phyloP scores from a whole-genome alignment of 1,140 invertebrate genomes.

The Brachystomella parvula region DNA sequence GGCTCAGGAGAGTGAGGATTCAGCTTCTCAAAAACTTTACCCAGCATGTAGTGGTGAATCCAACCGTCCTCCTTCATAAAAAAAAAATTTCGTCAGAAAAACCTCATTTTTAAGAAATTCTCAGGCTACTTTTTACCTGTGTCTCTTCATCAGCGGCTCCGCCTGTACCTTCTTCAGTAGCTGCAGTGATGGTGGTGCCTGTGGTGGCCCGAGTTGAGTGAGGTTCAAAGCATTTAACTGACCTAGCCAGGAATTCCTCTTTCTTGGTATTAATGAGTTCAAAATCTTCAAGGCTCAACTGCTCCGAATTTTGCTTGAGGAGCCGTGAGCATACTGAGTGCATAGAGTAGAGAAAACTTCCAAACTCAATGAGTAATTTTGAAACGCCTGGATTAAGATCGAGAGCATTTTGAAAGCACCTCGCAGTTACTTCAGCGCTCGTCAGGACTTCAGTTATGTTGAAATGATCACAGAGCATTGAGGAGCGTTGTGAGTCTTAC shows the following conservation, averaged over 20 bases:
- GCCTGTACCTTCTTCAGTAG: constrained; percentile 43
- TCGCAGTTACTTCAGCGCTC: constrained; percentile 58
- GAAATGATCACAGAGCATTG: constrained; percentile 55
- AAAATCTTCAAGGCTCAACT: constrained; percentile 66
- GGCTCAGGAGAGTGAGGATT: constrained; percentile 57
- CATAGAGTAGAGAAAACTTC: constrained; percentile 73
- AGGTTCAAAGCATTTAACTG: constrained; percentile 61
- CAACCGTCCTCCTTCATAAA: constrained; percentile 67
- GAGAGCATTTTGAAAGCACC: constrained; percentile 69
- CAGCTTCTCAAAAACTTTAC: constrained; percentile 79
- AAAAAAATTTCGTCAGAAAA: not conserved
- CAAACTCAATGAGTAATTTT: constrained; percentile 81
- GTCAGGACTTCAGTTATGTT: constrained; percentile 60
- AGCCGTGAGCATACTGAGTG: constrained; percentile 77
- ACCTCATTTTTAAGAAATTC: constrained; percentile 38
- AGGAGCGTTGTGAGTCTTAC: constrained; percentile 71
- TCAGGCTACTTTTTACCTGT: too few relatives aligned
- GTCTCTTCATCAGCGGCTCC: too few relatives aligned
- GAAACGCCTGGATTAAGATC: constrained; percentile 60
- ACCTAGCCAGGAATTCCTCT: constrained; percentile 64
- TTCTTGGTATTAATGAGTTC: constrained; percentile 64
- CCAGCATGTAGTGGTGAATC: constrained; percentile 86
- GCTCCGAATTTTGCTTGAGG: constrained; percentile 62
- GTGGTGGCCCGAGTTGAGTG: not conserved
- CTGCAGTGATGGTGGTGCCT: not conserved